Evolutionary conservation across 2,797 vertebrate genomes (phyloP), one percentile per base, ranked within the genome.

Genomic region (Buceros bicornis): DNA sequence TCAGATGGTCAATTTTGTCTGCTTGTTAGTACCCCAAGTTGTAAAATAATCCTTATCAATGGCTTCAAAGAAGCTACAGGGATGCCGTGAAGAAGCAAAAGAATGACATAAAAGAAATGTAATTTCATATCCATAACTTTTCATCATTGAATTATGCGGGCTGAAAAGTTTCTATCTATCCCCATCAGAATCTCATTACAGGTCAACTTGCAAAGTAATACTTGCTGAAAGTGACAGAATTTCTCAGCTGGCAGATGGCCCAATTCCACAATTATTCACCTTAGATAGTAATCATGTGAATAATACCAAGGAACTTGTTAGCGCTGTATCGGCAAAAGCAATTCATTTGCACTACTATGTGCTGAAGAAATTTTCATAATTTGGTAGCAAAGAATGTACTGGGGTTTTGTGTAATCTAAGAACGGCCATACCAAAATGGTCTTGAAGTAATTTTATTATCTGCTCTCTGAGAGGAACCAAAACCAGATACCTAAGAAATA

Each of bases 101-200:
- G 70, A 91, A 79, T 29, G 6, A 53, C 84, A 73, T 14, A 64
- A 94, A 95, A 74, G 73, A 94, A 79, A 56, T 64, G 73, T 76
- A 43, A 84, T 79, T 95, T 92, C 74, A 77, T 80, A 64, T 26
- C 21, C 31, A 73, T 86, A 50, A 73, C 93, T 96, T 96, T 96
- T 96, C 82, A 82, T 92, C 85, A 77, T 89, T 94, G 85, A 93
- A 82, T 95, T 95, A 93, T 80, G 28, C 53, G 94, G 85, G 33
- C 73, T 89, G 88, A 88, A 94, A 96, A 93, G 56, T 91, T 91
- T 77, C 90, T 90, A 66, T 86, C 87, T 91, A 57, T 89, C 51
- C 85, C 90, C 78, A 93, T 97, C 94, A 96, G 91, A 96, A 93
- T 92, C 93, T 95, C 89, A 93, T 96, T 96, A 95, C 66, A 86